A percentile compares a stretch with the other conserved stretches of the same genome.
These are phyloP conservation scores for Molossus alvarezi DNA, from an alignment of 2,797 vertebrate species.

Conservation along the genomic window DNA sequence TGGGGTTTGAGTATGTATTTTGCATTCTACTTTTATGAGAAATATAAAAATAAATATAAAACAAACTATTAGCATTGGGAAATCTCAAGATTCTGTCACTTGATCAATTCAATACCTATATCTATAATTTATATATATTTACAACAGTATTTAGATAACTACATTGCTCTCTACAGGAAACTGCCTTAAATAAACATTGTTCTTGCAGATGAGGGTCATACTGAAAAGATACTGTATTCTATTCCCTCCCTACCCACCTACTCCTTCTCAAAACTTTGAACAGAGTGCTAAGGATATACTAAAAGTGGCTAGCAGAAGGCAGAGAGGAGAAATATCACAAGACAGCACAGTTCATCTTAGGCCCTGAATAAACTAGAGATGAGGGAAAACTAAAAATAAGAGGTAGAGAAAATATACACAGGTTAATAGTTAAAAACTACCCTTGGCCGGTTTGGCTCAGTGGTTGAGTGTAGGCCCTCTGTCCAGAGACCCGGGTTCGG, in stretches of 20 bases:
- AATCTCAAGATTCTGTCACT: neutral
- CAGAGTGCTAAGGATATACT: neutral
- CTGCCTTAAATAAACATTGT: neutral
- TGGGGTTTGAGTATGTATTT: neutral
- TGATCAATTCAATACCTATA: slow-evolving; percentile 21
- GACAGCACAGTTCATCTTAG: neutral
- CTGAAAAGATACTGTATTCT: neutral
- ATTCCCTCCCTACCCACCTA: neutral
- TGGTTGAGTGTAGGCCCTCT: too few species aligned
- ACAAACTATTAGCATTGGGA: neutral
- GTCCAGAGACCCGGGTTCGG: too few species aligned
- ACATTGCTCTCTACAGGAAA: neutral
- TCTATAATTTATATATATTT: neutral
- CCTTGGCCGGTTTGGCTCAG: too few species aligned
- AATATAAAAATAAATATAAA: slow-evolving; percentile 49
- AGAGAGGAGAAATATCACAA: slow-evolving; percentile 16
- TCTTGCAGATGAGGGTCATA: neutral
- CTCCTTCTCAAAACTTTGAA: slow-evolving; percentile 12
- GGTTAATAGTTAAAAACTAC: neutral
- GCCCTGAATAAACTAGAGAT: neutral
- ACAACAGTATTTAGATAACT: slow-evolving; percentile 5
- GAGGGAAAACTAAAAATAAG: slow-evolving; percentile 33
- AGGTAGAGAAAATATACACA: neutral
- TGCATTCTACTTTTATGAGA: slow-evolving; percentile 34
- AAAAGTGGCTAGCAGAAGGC: neutral